Conservation (phyloP, 2,113 vertebrate genomes). For the Entomyzon cyanotis region DNA sequence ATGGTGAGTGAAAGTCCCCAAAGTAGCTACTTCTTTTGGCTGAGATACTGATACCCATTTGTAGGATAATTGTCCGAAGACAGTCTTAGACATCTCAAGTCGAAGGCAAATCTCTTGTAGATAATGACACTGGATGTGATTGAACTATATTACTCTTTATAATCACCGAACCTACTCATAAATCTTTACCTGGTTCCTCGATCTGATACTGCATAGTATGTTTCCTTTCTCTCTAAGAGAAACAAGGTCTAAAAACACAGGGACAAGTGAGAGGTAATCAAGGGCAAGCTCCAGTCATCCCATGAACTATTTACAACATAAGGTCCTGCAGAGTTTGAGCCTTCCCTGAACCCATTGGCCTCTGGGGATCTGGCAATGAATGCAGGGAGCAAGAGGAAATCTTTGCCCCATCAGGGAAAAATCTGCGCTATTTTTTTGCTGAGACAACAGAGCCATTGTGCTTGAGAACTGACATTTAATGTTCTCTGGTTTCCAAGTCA, state of each 20-base stretch:
- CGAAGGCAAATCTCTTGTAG: neutral
- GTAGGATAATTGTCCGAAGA: neutral
- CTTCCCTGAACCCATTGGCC: neutral
- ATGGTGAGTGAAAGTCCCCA: neutral
- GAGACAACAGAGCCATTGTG: fast-evolving
- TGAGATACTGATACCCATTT: neutral
- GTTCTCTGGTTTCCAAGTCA: neutral
- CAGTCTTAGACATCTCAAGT: neutral
- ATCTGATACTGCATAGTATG: neutral
- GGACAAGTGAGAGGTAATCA: neutral
- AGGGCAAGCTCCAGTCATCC: neutral
- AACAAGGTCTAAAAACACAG: neutral
- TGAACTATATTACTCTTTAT: neutral
- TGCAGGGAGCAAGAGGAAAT: neutral
- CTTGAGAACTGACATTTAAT: neutral
- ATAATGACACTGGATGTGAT: neutral
- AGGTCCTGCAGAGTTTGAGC: neutral
- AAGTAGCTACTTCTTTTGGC: neutral
- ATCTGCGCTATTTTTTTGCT: neutral
- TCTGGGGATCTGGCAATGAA: neutral
- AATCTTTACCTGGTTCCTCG: neutral
- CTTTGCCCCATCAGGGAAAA: neutral
- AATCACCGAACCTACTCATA: neutral
- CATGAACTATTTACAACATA: neutral
- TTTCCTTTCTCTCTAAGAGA: neutral